Evolutionary conservation across 1,140 invertebrate species (phyloP).

Genomic region (Protaetia brevitarsis): DNA sequence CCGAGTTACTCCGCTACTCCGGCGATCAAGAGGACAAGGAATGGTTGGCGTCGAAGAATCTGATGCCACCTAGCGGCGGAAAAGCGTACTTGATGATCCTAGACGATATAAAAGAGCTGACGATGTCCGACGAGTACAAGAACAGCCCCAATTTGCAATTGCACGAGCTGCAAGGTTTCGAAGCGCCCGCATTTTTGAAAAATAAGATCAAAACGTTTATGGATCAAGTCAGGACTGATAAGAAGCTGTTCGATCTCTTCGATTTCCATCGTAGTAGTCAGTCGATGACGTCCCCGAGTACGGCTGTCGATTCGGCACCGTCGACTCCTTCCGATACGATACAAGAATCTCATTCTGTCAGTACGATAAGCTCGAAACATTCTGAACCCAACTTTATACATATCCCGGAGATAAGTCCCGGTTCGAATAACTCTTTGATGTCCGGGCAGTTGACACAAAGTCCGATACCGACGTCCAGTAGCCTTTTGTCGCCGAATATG

Average conservation of each 20-base stretch:
- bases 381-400: constrained; percentile 42
- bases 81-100: constrained; percentile 79
- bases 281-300: constrained; percentile 45
- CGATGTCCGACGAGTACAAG: constrained; percentile 68
- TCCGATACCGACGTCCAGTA: constrained; percentile 30
- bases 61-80: constrained; percentile 73
- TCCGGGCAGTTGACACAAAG: constrained; percentile 39
- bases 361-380: constrained; percentile 41
- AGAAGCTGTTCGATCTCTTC: constrained; percentile 39
- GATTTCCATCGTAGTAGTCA: constrained; percentile 37
- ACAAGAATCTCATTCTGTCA: constrained; percentile 36
- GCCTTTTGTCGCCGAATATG: constrained; percentile 36
- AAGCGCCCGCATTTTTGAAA: constrained; percentile 68
- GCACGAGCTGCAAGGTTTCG: constrained; percentile 68
- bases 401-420: constrained; percentile 45
- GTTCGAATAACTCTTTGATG: constrained; percentile 45
- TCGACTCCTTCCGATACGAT: constrained; percentile 42
- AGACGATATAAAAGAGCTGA: constrained; percentile 74
- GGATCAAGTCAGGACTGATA: constrained; percentile 46
- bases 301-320: constrained; percentile 39
- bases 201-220: constrained; percentile 65
- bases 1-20: constrained; percentile 67
- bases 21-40: constrained; percentile 80
- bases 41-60: constrained; percentile 73
- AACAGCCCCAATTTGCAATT: constrained; percentile 63